phyloP scores from a whole-genome alignment of 2,888 invertebrate genomes.

The Temnothorax unifasciatus region DNA sequence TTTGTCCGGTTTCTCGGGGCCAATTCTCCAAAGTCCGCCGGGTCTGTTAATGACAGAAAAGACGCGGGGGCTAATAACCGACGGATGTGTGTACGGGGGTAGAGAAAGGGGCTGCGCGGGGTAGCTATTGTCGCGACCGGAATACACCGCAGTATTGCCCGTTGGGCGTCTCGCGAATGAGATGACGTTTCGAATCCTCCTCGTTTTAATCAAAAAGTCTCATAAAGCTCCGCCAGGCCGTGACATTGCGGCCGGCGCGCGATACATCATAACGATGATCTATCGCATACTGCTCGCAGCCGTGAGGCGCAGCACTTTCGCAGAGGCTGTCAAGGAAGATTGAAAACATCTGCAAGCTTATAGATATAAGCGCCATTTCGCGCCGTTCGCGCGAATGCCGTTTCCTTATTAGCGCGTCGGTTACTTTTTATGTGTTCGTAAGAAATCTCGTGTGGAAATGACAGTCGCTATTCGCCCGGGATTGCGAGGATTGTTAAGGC shows the following conservation, averaged over 20 bases:
- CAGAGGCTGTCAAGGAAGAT: slow-evolving; percentile 19
- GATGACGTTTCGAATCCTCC: slow-evolving; percentile 60
- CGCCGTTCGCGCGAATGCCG: neutral
- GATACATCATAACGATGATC: slow-evolving; percentile 67
- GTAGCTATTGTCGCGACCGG: slow-evolving; percentile 62
- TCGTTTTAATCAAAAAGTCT: slow-evolving; percentile 77
- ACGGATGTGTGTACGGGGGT: slow-evolving; percentile 57
- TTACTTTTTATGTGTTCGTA: neutral
- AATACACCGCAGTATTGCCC: slow-evolving; percentile 65
- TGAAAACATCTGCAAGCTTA: slow-evolving; percentile 33
- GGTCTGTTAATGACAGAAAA: slow-evolving; percentile 81
- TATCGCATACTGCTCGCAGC: slow-evolving; percentile 53
- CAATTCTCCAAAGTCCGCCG: slow-evolving; percentile 82
- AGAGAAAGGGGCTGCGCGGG: neutral
- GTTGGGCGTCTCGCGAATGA: slow-evolving; percentile 46
- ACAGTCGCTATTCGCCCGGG: neutral
- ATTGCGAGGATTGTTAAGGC: neutral
- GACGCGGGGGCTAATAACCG: slow-evolving; percentile 80
- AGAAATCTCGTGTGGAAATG: slow-evolving; percentile 9
- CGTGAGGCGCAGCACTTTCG: neutral
- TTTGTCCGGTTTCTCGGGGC: slow-evolving; percentile 71
- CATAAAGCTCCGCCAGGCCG: slow-evolving; percentile 66
- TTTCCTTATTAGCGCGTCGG: slow-evolving; percentile 32
- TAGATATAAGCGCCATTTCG: slow-evolving; percentile 6
- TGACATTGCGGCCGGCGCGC: slow-evolving; percentile 40